Conservation (phyloP, 2,888 invertebrate genomes). For the Dorcus hopei region DNA sequence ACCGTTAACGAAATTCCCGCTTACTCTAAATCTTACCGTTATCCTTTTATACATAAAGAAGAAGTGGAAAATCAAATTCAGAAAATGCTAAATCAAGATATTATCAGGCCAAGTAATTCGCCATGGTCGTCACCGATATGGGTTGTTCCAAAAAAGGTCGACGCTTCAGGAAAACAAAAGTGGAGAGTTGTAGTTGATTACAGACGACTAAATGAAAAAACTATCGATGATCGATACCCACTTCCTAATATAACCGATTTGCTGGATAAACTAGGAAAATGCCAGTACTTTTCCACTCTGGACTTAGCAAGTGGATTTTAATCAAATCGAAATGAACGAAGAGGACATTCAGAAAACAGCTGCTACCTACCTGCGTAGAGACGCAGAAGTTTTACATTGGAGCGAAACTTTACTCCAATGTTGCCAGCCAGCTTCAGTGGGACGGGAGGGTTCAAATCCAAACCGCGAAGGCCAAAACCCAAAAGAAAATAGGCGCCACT, state of each 20-base stretch:
- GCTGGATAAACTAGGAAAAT: too few species aligned
- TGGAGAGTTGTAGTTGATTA: slow-evolving; percentile 26
- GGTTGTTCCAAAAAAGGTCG: slow-evolving; percentile 29
- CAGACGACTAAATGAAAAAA: slow-evolving; percentile 32
- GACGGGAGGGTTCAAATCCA: too few species aligned
- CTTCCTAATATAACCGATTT: slow-evolving; percentile 32
- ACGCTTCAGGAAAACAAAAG: slow-evolving; percentile 25
- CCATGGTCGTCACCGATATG: slow-evolving; percentile 28
- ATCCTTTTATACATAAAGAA: slow-evolving; percentile 29
- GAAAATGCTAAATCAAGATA: slow-evolving; percentile 24
- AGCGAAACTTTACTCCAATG: too few species aligned
- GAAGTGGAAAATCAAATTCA: slow-evolving; percentile 26
- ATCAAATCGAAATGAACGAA: slow-evolving; percentile 30
- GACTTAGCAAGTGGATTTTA: too few species aligned
- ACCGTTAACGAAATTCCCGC: slow-evolving; percentile 21
- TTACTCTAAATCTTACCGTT: slow-evolving; percentile 27
- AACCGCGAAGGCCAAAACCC: too few species aligned
- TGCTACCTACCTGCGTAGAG: too few species aligned
- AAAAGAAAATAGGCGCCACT: too few species aligned
- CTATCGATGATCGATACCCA: slow-evolving; percentile 32
- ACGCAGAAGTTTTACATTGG: too few species aligned
- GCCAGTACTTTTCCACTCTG: too few species aligned
- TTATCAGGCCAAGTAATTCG: slow-evolving; percentile 22
- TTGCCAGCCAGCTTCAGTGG: too few species aligned
- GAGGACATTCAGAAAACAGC: slow-evolving; percentile 34